Conservation (phyloP, 2,888 invertebrate species). For the Spodoptera littoralis region DNA sequence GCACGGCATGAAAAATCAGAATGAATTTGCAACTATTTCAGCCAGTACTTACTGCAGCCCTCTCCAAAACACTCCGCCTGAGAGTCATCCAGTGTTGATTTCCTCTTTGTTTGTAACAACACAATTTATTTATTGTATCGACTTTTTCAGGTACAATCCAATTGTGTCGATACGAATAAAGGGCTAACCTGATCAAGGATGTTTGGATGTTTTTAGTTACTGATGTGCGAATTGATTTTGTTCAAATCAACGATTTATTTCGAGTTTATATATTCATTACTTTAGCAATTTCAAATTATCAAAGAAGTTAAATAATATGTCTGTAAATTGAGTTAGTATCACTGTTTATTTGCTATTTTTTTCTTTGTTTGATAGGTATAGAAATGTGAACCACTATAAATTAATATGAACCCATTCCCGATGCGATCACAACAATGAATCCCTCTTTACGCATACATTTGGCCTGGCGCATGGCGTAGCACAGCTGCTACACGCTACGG, state of each 20-base stretch:
- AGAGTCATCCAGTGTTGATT: conserved; percentile 37
- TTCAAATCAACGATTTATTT: too few relatives aligned
- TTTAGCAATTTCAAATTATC: too few relatives aligned
- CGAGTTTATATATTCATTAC: too few relatives aligned
- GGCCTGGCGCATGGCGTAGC: conserved; percentile 27
- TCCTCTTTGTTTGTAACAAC: conserved; percentile 43
- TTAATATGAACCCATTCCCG: too few relatives aligned
- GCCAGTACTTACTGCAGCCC: conserved; percentile 13
- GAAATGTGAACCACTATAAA: too few relatives aligned
- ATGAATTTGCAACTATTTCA: conserved; percentile 37
- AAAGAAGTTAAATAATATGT: too few relatives aligned
- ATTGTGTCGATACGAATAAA: conserved; percentile 32
- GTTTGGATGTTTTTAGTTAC: background rate
- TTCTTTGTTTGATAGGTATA: too few relatives aligned
- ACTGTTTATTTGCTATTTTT: too few relatives aligned
- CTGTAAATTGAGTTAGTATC: too few relatives aligned
- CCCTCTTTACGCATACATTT: conserved; percentile 28
- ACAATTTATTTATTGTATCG: conserved; percentile 28
- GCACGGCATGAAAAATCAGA: conserved; percentile 2
- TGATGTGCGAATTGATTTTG: too few relatives aligned
- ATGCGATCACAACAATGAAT: conserved; percentile 10
- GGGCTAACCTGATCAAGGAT: conserved; percentile 12
- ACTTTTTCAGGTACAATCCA: conserved; percentile 18
- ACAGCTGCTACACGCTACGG: conserved; percentile 44
- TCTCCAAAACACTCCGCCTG: conserved; percentile 11